These are phyloP conservation scores for Athripsodes cinereus DNA, from an alignment of 2,888 invertebrate genomes.

Conservation along the genomic window DNA sequence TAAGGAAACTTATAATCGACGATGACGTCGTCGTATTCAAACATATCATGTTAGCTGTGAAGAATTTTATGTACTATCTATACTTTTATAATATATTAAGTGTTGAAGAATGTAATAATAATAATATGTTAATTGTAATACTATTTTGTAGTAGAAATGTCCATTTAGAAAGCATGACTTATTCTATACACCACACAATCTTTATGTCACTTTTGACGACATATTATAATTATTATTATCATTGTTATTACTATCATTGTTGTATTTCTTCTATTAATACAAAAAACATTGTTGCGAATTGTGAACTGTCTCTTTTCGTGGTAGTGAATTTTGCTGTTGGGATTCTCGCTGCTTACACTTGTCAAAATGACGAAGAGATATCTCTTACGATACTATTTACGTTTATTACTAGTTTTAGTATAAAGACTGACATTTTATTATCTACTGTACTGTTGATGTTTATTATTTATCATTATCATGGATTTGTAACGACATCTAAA, in stretches of 20 bases:
- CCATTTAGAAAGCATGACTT: conserved; percentile 7
- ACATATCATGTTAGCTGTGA: conserved; percentile 27
- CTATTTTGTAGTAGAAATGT: conserved; percentile 15
- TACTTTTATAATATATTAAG: conserved; percentile 13
- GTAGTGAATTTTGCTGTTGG: conserved; percentile 22
- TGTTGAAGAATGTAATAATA: conserved; percentile 14
- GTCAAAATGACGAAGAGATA: too few relatives aligned
- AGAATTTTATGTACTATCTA: conserved; percentile 5
- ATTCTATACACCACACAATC: neutral
- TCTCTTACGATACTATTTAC: conserved; percentile 15
- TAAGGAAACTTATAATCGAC: conserved; percentile 5
- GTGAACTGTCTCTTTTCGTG: too few relatives aligned
- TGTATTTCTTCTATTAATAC: neutral
- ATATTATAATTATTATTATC: neutral
- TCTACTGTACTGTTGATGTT: too few relatives aligned
- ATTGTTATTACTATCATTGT: neutral
- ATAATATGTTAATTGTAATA: too few relatives aligned
- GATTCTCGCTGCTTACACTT: too few relatives aligned
- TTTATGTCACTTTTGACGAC: neutral
- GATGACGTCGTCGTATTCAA: neutral
- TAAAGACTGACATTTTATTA: conserved; percentile 27
- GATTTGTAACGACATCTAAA: conserved; percentile 23
- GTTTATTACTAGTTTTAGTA: conserved; percentile 24
- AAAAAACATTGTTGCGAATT: too few relatives aligned
- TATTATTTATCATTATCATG: too few relatives aligned